Conservation (phyloP, 2,113 vertebrate species). For the Rhynchopsitta pachyrhyncha region DNA sequence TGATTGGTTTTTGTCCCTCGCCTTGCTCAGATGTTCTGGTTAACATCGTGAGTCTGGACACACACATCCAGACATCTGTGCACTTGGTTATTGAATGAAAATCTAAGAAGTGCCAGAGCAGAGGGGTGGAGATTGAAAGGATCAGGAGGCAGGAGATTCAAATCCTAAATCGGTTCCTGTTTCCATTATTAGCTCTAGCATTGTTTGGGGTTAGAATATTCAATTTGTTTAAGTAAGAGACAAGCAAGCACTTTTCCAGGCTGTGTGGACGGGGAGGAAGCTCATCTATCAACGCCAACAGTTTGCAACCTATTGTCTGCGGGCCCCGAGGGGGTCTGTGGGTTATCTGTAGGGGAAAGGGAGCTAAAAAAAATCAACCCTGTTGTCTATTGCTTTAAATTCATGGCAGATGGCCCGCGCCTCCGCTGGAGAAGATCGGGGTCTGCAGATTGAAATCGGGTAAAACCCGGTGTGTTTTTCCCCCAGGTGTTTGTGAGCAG, state of each 20-base stretch:
- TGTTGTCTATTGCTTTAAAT: not conserved
- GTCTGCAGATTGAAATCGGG: not conserved
- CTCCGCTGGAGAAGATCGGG: not conserved
- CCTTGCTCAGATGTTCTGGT: fast-evolving
- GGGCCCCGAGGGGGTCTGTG: not conserved
- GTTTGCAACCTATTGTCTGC: slow-evolving; percentile 34
- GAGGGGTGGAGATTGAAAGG: not conserved
- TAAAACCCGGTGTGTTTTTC: not conserved
- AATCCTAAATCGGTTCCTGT: not conserved
- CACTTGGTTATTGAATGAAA: not conserved
- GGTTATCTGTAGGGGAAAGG: slow-evolving; percentile 18
- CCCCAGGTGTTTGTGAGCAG: not conserved
- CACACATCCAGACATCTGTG: not conserved
- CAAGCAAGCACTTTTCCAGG: slow-evolving; percentile 20
- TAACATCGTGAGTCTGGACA: not conserved
- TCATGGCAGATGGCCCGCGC: not conserved
- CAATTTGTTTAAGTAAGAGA: slow-evolving; percentile 1
- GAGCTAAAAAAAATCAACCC: slow-evolving; percentile 6
- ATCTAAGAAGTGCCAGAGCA: not conserved
- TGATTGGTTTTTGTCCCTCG: not conserved
- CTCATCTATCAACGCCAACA: slow-evolving; percentile 12
- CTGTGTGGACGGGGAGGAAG: not conserved
- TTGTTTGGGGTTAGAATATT: slow-evolving; percentile 7
- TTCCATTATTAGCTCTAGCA: not conserved
- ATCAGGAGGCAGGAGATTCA: not conserved